Base-by-base conservation (phyloP, 1,140 invertebrate species). In the Aphaenogaster rudis region DNA sequence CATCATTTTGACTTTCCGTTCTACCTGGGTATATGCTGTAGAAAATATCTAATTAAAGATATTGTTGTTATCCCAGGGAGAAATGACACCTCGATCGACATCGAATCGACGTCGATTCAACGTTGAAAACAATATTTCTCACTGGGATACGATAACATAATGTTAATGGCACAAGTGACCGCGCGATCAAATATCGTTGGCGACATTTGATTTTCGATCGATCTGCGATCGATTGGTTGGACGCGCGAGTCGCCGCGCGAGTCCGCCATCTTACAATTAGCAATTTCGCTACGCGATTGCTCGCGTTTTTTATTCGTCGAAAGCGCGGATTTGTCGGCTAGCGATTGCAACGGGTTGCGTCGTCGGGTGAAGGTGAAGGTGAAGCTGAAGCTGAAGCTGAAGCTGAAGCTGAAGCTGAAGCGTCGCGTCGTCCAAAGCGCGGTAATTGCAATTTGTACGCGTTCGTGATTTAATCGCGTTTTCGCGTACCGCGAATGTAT, bases 221-320 rank as follows among this genome's bases (percentile, higher is more conserved):
- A 21, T 21, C 39, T 36, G 42, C 17, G 17, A 21, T 21, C n/a
- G 64, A 13, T 33, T 39, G 4, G 21, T 28, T 11, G 1, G 17
- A 5, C 33, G 69, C 69, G 48, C 42, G 50, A 15, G 69, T 72
- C 48, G 48, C 28, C 48, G 69, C 67, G 67, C 67, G 21, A 21
- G 21, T 21, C 21, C 21, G 48, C 28, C 28, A 28, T 28, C 28
- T 28, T 28, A 28, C 28, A 28, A 28, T 28, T 28, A 1, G 28
- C 28, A 28, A 28, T 28, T 28, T 28, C 28, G 28, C 28, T 28
- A 28, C 28, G 28, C 28, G 0, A 28, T 28, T 28, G 28, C 28
- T 28, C 28, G 28, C 28, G 28, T 28, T 28, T 28, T 28, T 28
- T 28, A 28, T 28, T 28, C 28, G 28, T 28, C 28, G 28, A 28